Evolutionary conservation across 2,888 invertebrate species (phyloP).

Genomic region (Urechis unicinctus): DNA sequence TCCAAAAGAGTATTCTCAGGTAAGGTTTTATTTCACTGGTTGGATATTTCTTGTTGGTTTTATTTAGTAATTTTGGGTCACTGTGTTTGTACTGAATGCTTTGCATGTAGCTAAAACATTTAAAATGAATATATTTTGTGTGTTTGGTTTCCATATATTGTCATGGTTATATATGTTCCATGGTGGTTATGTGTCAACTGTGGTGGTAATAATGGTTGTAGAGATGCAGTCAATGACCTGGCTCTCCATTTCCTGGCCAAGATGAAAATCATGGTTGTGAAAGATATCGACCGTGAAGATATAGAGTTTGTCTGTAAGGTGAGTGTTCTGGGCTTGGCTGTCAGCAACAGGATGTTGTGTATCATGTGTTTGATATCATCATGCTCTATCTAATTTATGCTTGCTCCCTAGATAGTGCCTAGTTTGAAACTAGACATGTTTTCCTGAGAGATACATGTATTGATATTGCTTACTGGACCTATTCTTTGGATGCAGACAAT

Average conservation of each 20-base stretch:
- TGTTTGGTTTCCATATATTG: too few species aligned
- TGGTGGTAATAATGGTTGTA: slow-evolving; percentile 45
- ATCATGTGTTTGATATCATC: too few species aligned
- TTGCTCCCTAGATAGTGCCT: not conserved
- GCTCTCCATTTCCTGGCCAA: slow-evolving; percentile 97
- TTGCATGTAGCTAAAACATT: too few species aligned
- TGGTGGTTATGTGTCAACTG: too few species aligned
- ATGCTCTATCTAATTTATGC: not conserved
- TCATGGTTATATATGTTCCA: too few species aligned
- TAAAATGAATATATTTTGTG: too few species aligned
- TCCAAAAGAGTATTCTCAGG: slow-evolving; percentile 76
- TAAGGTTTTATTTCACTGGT: slow-evolving; percentile 34
- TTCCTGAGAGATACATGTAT: not conserved
- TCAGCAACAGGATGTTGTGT: too few species aligned
- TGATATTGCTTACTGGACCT: not conserved
- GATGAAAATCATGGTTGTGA: slow-evolving; percentile 96
- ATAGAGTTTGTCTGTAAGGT: slow-evolving; percentile 93
- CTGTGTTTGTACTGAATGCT: too few species aligned
- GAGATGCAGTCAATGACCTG: slow-evolving; percentile 94
- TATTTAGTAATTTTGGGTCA: too few species aligned
- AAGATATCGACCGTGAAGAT: slow-evolving; percentile 96
- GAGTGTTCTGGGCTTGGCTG: too few species aligned
- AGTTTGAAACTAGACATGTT: not conserved
- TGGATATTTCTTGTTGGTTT: not conserved
- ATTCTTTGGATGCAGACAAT: slow-evolving; percentile 58